phyloP scores from a whole-genome alignment of 2,113 vertebrate genomes.

The Elephantulus edwardii region DNA sequence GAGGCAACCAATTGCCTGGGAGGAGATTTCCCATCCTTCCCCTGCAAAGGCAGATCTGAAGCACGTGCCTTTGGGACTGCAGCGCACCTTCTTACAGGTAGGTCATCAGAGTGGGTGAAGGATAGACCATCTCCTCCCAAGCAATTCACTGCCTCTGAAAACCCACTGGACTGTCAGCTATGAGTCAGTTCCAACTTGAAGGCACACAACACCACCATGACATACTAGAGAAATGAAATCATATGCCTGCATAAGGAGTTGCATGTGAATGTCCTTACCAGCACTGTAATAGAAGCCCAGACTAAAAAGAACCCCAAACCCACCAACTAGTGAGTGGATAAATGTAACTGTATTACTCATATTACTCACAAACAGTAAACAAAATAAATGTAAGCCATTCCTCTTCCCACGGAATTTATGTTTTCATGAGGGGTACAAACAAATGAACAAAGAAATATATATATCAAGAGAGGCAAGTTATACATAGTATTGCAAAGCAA shows the following conservation, averaged over 20 bases:
- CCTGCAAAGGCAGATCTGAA: too few relatives aligned
- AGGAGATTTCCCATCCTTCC: too few relatives aligned
- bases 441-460: not conserved
- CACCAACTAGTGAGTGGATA: not conserved
- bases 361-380: not conserved
- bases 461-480: not conserved
- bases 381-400: not conserved
- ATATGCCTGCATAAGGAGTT: not conserved
- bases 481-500: not conserved
- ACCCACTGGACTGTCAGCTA: too few relatives aligned
- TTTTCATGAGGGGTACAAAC: not conserved
- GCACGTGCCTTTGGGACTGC: too few relatives aligned
- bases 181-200: too few relatives aligned
- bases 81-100: too few relatives aligned
- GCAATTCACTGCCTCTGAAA: too few relatives aligned
- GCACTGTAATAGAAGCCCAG: not conserved
- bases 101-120: too few relatives aligned
- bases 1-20: too few relatives aligned
- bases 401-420: not conserved
- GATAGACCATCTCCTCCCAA: too few relatives aligned
- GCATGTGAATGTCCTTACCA: not conserved
- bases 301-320: not conserved
- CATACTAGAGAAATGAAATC: slow-evolving; percentile 2
- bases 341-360: not conserved
- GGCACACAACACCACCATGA: too few relatives aligned